A percentile compares a stretch with the other conserved stretches of the same genome.
Evolutionary conservation across 2,888 invertebrate species (phyloP).

Genomic region (Diaprepes abbreviatus): DNA sequence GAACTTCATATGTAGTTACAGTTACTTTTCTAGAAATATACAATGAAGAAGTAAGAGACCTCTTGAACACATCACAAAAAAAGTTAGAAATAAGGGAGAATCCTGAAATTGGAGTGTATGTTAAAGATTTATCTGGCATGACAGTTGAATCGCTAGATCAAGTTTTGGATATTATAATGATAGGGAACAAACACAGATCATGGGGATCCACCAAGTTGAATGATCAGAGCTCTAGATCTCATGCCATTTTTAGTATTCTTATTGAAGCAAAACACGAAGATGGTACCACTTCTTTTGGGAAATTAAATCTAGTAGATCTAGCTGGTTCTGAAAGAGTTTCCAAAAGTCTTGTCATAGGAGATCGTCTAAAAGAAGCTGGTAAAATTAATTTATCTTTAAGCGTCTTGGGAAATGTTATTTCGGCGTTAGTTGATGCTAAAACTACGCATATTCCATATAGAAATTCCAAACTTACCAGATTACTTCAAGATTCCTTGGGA

Average conservation of each 20-base stretch:
- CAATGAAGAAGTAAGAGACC: slow-evolving; percentile 96
- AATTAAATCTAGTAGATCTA: slow-evolving; percentile 95
- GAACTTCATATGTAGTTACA: slow-evolving; percentile 89
- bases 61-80: slow-evolving; percentile 74
- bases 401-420: slow-evolving; percentile 96
- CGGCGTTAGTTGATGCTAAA: slow-evolving; percentile 95
- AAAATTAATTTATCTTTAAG: slow-evolving; percentile 97
- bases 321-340: slow-evolving; percentile 97
- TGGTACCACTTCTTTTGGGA: slow-evolving; percentile 89
- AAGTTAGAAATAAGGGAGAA: slow-evolving; percentile 92
- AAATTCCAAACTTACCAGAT: slow-evolving; percentile 94
- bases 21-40: slow-evolving; percentile 98
- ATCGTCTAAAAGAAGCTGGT: slow-evolving; percentile 92
- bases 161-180: slow-evolving; percentile 92
- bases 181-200: slow-evolving; percentile 92
- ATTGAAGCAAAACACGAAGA: slow-evolving; percentile 91
- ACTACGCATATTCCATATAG: slow-evolving; percentile 96
- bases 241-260: slow-evolving; percentile 97
- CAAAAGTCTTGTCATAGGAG: slow-evolving; percentile 93
- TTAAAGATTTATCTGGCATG: slow-evolving; percentile 93
- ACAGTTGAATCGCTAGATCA: slow-evolving; percentile 97
- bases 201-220: slow-evolving; percentile 92
- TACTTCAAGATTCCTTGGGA: slow-evolving; percentile 94
- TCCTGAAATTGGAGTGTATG: slow-evolving; percentile 95
- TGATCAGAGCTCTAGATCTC: slow-evolving; percentile 91